Conservation (phyloP, 2,113 vertebrate genomes). For the Tragelaphus strepsiceros region DNA sequence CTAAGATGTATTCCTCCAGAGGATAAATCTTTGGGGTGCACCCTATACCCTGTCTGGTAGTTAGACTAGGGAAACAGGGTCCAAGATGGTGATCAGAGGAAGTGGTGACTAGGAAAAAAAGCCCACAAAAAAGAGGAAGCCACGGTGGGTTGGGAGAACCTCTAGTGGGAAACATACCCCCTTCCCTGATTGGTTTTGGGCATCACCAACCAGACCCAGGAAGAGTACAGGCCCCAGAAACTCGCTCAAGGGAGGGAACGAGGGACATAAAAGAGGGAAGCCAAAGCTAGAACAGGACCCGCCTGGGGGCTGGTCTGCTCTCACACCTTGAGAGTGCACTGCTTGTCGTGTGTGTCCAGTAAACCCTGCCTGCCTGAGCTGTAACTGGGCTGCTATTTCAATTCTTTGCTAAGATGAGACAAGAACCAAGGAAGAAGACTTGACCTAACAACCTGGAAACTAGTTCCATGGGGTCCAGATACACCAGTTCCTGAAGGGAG, state of each 20-base stretch:
- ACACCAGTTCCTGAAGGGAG: not conserved
- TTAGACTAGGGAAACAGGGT: not conserved
- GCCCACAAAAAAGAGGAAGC: not conserved
- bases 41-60: not conserved
- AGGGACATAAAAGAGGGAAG: not conserved
- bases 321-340: not conserved
- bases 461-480: not conserved
- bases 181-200: not conserved
- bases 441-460: not conserved
- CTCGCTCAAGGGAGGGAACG: not conserved
- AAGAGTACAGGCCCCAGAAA: not conserved
- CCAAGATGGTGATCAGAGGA: not conserved
- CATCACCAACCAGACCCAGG: not conserved
- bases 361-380: not conserved
- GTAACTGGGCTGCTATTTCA: not conserved
- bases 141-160: not conserved
- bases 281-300: not conserved
- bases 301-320: not conserved
- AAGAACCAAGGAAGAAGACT: not conserved
- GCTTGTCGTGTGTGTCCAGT: accelerated
- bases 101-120: not conserved
- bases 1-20: not conserved
- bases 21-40: not conserved
- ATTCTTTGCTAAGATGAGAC: not conserved
- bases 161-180: not conserved